phyloP scores from a whole-genome alignment of 2,888 invertebrate species.

The Orchesellides sinensis region DNA sequence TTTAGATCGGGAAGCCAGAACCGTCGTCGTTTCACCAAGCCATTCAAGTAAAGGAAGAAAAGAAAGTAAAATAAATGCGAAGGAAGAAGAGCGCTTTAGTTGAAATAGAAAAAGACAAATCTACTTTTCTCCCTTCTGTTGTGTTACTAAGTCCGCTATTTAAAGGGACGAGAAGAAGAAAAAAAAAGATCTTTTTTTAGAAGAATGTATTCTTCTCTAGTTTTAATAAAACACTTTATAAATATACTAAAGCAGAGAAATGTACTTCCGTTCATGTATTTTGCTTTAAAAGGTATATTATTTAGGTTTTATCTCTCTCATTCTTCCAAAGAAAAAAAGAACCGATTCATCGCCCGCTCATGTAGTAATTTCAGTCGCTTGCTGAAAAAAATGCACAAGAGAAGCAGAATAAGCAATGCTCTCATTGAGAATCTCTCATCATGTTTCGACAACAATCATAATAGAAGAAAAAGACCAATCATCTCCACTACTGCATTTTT shows the following conservation, averaged over 20 bases:
- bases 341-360: not conserved
- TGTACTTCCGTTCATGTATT: not conserved
- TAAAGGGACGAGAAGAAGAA: no score
- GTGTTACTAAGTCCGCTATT: no score
- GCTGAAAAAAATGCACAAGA: not conserved
- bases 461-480: constrained; percentile 44
- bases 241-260: not conserved
- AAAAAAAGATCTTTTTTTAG: no score
- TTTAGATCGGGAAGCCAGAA: constrained; percentile 48
- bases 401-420: not conserved
- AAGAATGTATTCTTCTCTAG: no score
- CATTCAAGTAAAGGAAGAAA: constrained; percentile 26
- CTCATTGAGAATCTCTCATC: constrained; percentile 9
- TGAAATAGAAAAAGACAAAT: constrained; percentile 47
- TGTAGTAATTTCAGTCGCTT: not conserved
- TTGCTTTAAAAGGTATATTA: not conserved
- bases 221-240: no score
- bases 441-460: constrained; percentile 52
- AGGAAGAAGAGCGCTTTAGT: constrained; percentile 12
- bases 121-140: constrained; percentile 29
- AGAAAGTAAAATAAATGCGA: constrained; percentile 8
- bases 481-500: constrained; percentile 35
- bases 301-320: not conserved
- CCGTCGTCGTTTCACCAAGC: constrained; percentile 15
- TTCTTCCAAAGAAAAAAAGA: not conserved